phyloP scores from a whole-genome alignment of 2,888 invertebrate species.

The Dromius quadrimaculatus region DNA sequence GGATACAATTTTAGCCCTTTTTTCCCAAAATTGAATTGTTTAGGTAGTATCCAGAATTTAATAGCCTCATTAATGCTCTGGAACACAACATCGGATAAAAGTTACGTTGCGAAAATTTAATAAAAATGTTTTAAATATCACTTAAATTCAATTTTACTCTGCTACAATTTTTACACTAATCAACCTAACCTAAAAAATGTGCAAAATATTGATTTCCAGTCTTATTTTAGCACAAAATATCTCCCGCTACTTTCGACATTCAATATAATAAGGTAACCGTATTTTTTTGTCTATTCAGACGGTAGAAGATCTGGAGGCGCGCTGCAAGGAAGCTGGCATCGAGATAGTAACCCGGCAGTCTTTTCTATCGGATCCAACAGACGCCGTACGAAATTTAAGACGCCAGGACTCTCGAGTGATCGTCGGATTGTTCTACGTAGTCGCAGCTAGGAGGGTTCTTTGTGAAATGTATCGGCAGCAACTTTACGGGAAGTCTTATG shows the following conservation, averaged over 20 bases:
- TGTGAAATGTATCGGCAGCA: constrained; percentile 96
- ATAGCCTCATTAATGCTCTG: too few relatives aligned
- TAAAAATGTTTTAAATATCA: too few relatives aligned
- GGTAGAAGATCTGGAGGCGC: constrained; percentile 95
- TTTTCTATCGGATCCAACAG: constrained; percentile 96
- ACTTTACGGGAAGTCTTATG: constrained; percentile 94
- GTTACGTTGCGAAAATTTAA: too few relatives aligned
- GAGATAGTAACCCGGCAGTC: constrained; percentile 97
- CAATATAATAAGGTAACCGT: too few relatives aligned
- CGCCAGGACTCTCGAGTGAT: constrained; percentile 98
- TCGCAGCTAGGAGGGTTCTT: constrained; percentile 94
- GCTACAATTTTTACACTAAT: too few relatives aligned
- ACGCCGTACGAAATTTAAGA: constrained; percentile 93
- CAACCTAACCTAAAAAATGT: too few relatives aligned
- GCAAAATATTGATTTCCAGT: too few relatives aligned
- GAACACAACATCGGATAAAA: too few relatives aligned
- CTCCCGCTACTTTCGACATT: too few relatives aligned
- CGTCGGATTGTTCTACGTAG: constrained; percentile 98
- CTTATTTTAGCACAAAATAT: too few relatives aligned
- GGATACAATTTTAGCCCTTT: neutral
- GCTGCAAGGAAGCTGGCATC: constrained; percentile 91
- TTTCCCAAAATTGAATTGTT: neutral
- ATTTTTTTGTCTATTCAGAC: constrained; percentile 77
- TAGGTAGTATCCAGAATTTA: too few relatives aligned
- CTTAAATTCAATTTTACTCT: too few relatives aligned